These are phyloP conservation scores for Drosophila anomalata DNA, from an alignment of 2,888 invertebrate species.

Conservation along the genomic window DNA sequence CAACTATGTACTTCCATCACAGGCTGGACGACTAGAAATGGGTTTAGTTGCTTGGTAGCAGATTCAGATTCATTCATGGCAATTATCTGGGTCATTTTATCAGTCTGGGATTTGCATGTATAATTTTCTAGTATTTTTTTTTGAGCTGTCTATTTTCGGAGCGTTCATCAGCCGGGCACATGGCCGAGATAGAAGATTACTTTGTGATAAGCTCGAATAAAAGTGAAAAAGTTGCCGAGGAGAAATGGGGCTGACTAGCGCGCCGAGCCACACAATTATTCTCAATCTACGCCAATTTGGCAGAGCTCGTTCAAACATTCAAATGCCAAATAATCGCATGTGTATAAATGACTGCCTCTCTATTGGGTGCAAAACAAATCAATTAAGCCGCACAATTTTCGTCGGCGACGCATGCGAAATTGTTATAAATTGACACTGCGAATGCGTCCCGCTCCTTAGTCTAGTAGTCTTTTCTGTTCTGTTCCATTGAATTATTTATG, in stretches of 20 bases:
- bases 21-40: neutral
- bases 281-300: constrained; percentile 71
- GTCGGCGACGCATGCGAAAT: constrained; percentile 72
- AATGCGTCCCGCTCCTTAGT: constrained; percentile 3
- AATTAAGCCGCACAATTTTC: constrained; percentile 65
- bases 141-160: constrained; percentile 33
- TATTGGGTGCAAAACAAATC: constrained; percentile 76
- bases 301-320: constrained; percentile 54
- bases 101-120: constrained; percentile 36
- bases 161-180: constrained; percentile 32
- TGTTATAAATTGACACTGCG: constrained; percentile 70
- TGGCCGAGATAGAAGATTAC: constrained; percentile 33
- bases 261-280: constrained; percentile 53
- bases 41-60: constrained; percentile 2
- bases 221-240: constrained; percentile 22
- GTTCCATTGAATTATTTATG: constrained; percentile 79
- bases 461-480: constrained; percentile 24
- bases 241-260: constrained; percentile 1
- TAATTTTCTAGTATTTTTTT: constrained; percentile 21
- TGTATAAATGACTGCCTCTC: constrained; percentile 42
- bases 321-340: constrained; percentile 45
- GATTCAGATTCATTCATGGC: constrained; percentile 20
- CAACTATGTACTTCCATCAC: neutral
- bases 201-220: constrained; percentile 8
- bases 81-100: constrained; percentile 36